These are phyloP conservation scores for Lerema accius DNA, from an alignment of 1,140 invertebrate genomes.

Conservation along the genomic window DNA sequence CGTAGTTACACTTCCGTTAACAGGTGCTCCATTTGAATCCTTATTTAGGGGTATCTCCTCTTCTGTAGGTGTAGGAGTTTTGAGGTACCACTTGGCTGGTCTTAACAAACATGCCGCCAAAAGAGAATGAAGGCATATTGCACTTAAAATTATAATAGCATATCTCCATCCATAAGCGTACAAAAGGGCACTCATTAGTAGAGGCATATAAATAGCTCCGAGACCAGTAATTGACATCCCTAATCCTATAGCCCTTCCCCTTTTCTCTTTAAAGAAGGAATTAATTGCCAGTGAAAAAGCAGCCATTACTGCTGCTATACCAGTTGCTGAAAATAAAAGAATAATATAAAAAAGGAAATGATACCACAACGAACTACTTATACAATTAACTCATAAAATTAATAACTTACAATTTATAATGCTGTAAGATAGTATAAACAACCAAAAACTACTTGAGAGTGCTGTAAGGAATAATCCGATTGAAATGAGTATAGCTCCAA, in stretches of 20 bases:
- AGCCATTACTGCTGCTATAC: constrained; percentile 74
- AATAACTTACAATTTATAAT: constrained; percentile 86
- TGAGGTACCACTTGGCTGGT: constrained; percentile 84
- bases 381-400: no score
- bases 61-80: constrained; percentile 56
- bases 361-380: no score
- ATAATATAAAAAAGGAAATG: no score
- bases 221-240: constrained; percentile 83
- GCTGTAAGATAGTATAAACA: constrained; percentile 85
- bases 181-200: constrained; percentile 78
- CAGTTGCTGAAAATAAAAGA: constrained; percentile 67
- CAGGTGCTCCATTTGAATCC: constrained; percentile 41
- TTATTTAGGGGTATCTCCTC: constrained; percentile 64
- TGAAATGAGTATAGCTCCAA: constrained; percentile 76
- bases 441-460: constrained; percentile 75
- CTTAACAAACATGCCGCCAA: constrained; percentile 82
- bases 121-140: constrained; percentile 82
- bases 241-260: constrained; percentile 79
- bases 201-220: constrained; percentile 78
- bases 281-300: constrained; percentile 81
- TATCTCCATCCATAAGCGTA: constrained; percentile 80
- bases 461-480: constrained; percentile 81
- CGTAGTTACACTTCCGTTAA: constrained; percentile 48
- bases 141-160: constrained; percentile 82
- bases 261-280: constrained; percentile 82